These are phyloP conservation scores for Mus caroli DNA, from an alignment of 2,797 vertebrate genomes.

Conservation along the genomic window DNA sequence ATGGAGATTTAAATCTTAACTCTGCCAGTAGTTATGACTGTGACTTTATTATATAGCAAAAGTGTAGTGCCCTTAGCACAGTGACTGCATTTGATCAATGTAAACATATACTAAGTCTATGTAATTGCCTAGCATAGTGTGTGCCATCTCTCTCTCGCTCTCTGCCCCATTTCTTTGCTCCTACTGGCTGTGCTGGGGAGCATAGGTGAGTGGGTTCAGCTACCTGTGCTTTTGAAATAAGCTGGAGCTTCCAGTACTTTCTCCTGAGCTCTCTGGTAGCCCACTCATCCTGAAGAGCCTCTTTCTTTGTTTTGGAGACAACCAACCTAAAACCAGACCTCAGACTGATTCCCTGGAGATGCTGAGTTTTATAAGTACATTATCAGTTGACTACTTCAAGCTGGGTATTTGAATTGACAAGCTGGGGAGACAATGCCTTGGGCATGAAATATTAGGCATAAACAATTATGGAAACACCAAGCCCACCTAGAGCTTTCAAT, in stretches of 20 bases:
- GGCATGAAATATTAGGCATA: background rate
- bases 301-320: background rate
- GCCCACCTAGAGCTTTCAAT: background rate
- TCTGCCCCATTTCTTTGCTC: background rate
- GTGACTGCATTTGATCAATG: conserved; percentile 18
- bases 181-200: background rate
- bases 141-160: background rate
- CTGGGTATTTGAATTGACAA: background rate
- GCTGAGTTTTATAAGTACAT: background rate
- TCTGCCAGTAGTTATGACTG: background rate
- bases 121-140: background rate
- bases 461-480: background rate
- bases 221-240: background rate
- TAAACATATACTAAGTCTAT: background rate
- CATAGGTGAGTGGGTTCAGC: background rate
- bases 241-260: background rate
- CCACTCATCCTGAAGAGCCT: background rate
- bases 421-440: background rate
- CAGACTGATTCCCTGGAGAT: background rate
- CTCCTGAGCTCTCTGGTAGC: background rate
- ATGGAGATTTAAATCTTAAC: conserved; percentile 39
- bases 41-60: background rate
- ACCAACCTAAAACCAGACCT: background rate
- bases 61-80: background rate
- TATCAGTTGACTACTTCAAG: conserved; percentile 12